phyloP scores from a whole-genome alignment of 2,113 vertebrate genomes.

The Peromyscus leucopus region DNA sequence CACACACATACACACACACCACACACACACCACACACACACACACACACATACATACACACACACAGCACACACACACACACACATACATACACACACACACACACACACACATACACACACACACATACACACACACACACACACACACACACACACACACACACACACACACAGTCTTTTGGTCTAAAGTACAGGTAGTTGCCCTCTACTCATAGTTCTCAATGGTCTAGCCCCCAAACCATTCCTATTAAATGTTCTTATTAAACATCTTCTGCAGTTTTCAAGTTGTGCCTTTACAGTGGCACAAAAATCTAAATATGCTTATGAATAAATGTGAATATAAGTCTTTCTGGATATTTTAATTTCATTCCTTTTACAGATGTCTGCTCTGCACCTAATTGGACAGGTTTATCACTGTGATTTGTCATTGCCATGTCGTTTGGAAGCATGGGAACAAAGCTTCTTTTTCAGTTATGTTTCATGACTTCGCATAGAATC shows the following conservation, averaged over 20 bases:
- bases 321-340: background rate
- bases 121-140: too few relatives aligned
- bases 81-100: too few relatives aligned
- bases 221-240: background rate
- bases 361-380: slow-evolving; percentile 13
- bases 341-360: slow-evolving; percentile 23
- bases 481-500: slow-evolving; percentile 7
- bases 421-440: background rate
- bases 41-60: too few relatives aligned
- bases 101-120: too few relatives aligned
- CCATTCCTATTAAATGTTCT: background rate
- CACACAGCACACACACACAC: too few relatives aligned
- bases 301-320: background rate
- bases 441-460: background rate
- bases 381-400: background rate
- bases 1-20: too few relatives aligned
- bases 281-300: background rate
- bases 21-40: too few relatives aligned
- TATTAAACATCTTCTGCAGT: background rate
- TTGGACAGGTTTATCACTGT: background rate
- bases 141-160: too few relatives aligned
- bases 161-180: background rate
- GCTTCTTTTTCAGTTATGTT: background rate
- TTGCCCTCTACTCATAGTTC: background rate
- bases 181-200: background rate